A percentile compares a stretch with the other conserved stretches of the same genome.
Evolutionary conservation across 1,140 invertebrate species (phyloP).

Genomic region (Bombus difficillimus): DNA sequence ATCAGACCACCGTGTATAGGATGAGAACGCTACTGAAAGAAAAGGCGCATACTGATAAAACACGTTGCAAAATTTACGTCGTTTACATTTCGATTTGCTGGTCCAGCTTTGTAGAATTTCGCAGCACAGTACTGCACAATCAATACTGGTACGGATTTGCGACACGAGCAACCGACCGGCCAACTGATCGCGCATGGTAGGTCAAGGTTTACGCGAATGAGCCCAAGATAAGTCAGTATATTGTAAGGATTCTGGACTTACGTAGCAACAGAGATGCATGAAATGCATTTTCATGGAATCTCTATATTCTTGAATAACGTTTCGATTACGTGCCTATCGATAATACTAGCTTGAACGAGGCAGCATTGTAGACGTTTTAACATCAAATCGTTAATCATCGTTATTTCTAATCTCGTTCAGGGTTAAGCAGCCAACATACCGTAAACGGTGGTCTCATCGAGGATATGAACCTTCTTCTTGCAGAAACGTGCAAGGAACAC

Average conservation of each 20-base stretch:
- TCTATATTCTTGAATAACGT: neutral
- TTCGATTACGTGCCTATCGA: neutral
- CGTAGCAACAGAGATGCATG: neutral
- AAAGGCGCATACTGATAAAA: neutral
- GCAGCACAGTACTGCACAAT: constrained; percentile 25
- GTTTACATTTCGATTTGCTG: neutral
- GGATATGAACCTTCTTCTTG: constrained; percentile 85
- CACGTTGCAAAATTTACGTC: neutral
- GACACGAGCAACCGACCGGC: constrained; percentile 44
- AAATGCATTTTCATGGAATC: constrained; percentile 38
- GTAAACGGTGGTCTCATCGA: constrained; percentile 86
- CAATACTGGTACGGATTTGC: constrained; percentile 55
- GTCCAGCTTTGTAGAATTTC: constrained; percentile 29
- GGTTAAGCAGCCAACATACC: constrained; percentile 78
- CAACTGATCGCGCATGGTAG: constrained; percentile 57
- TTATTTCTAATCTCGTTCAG: neutral
- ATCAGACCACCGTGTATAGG: no score
- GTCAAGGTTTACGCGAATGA: constrained; percentile 69
- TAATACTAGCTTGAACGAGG: neutral
- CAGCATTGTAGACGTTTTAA: neutral
- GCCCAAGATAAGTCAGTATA: constrained; percentile 49
- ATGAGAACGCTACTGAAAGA: no score
- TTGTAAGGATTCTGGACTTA: constrained; percentile 71
- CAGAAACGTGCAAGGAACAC: constrained; percentile 85
- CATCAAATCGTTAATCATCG: neutral